Base-by-base conservation (phyloP, 2,113 vertebrate genomes). In the Grammatotria lemairii region DNA sequence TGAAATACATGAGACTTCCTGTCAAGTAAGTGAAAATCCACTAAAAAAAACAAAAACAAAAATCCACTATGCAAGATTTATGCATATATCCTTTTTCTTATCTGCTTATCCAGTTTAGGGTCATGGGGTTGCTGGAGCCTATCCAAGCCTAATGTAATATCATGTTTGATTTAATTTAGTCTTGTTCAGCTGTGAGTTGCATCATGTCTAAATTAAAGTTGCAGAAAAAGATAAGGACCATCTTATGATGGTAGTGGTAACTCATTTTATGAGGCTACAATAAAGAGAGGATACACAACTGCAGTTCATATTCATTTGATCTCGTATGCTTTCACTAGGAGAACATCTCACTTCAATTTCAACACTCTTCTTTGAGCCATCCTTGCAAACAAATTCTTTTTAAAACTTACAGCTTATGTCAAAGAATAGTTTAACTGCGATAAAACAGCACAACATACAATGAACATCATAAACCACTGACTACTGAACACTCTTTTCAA, bases 1-100 rank as follows among this genome's bases (percentile, higher is more conserved):
- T 98, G 87, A 98, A 97, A 86, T 97, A 97, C 90, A 95, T 96
- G 91, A 97, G 96, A 93, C 96, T 98, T 42, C 96, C 97, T 13
- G 96, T 96, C 84, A 99, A 97, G 98, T 99, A 93, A 85, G 45
- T 53, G 1, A 49, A 73, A 73, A 47, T 47, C 14, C 23, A 28
- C 23, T 6, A 2, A 9, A 58, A 55, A 4, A 4, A 0, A 0
- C 2, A 45, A 49, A 49, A 55, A 2, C 13, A 58, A 47, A 73
- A 73, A 47, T 75, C 1, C 14, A 28, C 23, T 19, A 7, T 47
- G 23, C 23, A 75, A 47, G 23, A 47, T 75, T 26, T 17, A 47
- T 47, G 13, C 14, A 75, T 47, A 5, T 17, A 19, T 28, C 68
- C 21, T 4, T 47, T 75, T 75, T 75, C 40, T 75, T 75, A 75